These are phyloP conservation scores for Sebastes cheni DNA, from an alignment of 2,797 vertebrate species.

Conservation along the genomic window DNA sequence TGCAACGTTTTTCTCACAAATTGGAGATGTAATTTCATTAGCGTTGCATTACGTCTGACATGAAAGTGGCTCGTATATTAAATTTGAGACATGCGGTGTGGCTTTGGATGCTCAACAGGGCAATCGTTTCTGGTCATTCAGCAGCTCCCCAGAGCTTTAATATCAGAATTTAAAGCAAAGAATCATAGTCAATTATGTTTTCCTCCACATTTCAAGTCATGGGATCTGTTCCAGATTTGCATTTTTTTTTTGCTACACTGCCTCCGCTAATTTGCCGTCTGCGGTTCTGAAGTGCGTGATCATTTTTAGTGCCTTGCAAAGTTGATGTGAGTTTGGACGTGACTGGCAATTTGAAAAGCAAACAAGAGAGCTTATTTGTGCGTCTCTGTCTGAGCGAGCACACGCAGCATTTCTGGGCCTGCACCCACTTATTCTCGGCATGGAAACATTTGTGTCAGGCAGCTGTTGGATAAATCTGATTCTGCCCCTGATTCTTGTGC, in stretches of 20 bases:
- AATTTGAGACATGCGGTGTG: constrained; percentile 3
- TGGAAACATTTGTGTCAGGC: constrained; percentile 26
- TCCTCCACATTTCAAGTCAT: background rate
- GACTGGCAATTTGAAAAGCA: background rate
- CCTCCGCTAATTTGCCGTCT: constrained; percentile 14
- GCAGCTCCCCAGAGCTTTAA: constrained; percentile 13
- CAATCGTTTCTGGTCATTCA: constrained; percentile 29
- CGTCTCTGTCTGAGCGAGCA: constrained; percentile 1
- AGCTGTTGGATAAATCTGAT: constrained; percentile 10
- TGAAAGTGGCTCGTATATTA: constrained; percentile 24
- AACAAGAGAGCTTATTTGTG: constrained; percentile 5
- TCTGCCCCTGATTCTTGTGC: constrained; percentile 2
- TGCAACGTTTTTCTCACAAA: constrained; percentile 24
- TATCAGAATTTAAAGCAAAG: constrained; percentile 2
- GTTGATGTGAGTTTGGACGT: constrained; percentile 13
- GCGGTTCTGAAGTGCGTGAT: background rate
- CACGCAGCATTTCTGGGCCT: background rate
- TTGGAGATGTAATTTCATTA: constrained; percentile 19
- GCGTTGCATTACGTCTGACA: constrained; percentile 18
- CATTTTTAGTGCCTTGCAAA: constrained; percentile 23
- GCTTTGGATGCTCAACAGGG: constrained; percentile 3
- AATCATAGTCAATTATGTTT: background rate
- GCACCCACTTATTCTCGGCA: background rate
- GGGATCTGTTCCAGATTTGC: background rate
- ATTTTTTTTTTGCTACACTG: constrained; percentile 9